Conservation (phyloP, 1,140 invertebrate species). For the Centruroides sculpturatus region DNA sequence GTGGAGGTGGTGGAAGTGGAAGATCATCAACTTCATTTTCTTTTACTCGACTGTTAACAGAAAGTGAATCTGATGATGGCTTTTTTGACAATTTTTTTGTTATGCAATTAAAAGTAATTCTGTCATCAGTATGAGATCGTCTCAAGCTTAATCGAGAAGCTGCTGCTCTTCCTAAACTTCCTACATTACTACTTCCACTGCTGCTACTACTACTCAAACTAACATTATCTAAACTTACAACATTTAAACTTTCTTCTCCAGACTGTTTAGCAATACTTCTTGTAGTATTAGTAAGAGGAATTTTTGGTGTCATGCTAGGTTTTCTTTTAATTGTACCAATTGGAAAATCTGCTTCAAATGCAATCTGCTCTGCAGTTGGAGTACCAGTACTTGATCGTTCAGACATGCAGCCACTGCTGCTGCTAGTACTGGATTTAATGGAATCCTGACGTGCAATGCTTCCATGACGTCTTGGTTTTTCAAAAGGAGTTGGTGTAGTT, state of each 20-base stretch:
- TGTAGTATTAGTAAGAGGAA: conserved; percentile 79
- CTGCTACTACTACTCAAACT: conserved; percentile 6
- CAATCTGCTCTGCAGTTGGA: conserved; percentile 17
- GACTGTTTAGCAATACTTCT: conserved; percentile 39
- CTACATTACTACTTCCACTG: conserved; percentile 12
- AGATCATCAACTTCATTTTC: conserved; percentile 18
- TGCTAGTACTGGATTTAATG: conserved; percentile 17
- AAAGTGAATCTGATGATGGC: conserved; percentile 10
- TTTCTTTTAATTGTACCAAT: conserved; percentile 27
- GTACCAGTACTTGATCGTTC: conserved; percentile 32
- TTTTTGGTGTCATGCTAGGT: conserved; percentile 35
- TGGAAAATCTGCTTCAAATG: conserved; percentile 53
- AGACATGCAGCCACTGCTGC: conserved; percentile 23
- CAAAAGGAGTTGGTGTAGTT: conserved; percentile 13
- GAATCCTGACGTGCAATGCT: conserved; percentile 17
- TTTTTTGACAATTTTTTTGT: conserved; percentile 35
- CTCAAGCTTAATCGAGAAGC: conserved; percentile 20
- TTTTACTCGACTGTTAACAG: not conserved
- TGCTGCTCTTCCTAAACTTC: conserved; percentile 12
- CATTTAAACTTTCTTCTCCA: conserved; percentile 8
- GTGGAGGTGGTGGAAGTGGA: conserved; percentile 26
- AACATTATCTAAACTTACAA: not conserved
- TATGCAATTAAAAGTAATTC: conserved; percentile 14
- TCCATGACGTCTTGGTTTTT: conserved; percentile 6
- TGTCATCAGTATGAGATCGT: conserved; percentile 25